Conservation (phyloP, 2,888 invertebrate genomes). For the Agonum fuliginosum region DNA sequence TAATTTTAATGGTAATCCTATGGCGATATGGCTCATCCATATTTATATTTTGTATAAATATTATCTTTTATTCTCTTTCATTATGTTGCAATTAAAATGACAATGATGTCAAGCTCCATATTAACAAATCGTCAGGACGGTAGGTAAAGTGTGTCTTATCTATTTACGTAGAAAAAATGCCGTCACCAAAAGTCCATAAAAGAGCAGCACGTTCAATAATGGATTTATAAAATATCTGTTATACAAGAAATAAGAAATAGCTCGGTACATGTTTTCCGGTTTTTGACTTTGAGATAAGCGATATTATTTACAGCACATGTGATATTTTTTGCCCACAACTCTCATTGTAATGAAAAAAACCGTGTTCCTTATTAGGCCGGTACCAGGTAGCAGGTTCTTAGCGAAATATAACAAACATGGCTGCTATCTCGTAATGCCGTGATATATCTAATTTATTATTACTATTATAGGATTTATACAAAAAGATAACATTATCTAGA, state of each 20-base stretch:
- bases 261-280: slow-evolving; percentile 50
- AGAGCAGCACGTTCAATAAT: slow-evolving; percentile 45
- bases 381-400: slow-evolving; percentile 28
- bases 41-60: too few relatives aligned
- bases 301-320: slow-evolving; percentile 52
- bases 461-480: slow-evolving; percentile 40
- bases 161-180: too few relatives aligned
- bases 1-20: too few relatives aligned
- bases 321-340: slow-evolving; percentile 34
- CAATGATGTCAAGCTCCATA: too few relatives aligned
- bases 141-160: too few relatives aligned
- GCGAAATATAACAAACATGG: slow-evolving; percentile 46
- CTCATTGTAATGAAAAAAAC: slow-evolving; percentile 42
- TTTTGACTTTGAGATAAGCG: slow-evolving; percentile 57
- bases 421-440: slow-evolving; percentile 31
- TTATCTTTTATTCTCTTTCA: too few relatives aligned
- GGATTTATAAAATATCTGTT: slow-evolving; percentile 52
- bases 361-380: slow-evolving; percentile 53
- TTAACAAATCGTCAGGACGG: too few relatives aligned
- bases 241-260: too few relatives aligned
- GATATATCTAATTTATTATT: slow-evolving; percentile 46
- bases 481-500: slow-evolving; percentile 27
- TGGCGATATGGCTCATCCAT: too few relatives aligned
- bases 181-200: too few relatives aligned
- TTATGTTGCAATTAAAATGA: too few relatives aligned